phyloP scores from a whole-genome alignment of 2,888 invertebrate genomes.

The Acrocyrtus sp. region DNA sequence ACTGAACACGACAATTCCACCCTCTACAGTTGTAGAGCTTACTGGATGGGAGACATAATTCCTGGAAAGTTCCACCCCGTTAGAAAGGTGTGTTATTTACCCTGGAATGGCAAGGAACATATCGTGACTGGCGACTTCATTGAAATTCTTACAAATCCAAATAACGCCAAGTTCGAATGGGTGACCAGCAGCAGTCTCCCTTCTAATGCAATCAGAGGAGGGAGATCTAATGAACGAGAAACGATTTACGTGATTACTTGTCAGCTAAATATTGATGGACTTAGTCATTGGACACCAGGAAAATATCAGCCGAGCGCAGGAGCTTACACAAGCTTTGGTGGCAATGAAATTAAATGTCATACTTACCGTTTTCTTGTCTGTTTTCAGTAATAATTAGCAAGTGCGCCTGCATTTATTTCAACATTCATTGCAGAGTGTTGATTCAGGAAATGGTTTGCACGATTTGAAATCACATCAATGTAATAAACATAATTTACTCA shows the following conservation, averaged over 20 bases:
- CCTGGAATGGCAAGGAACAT: slow-evolving; percentile 47
- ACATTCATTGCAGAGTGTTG: no score
- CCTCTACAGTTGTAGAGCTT: slow-evolving; percentile 56
- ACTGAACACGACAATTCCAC: slow-evolving; percentile 30
- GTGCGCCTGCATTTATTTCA: no score
- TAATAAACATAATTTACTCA: no score
- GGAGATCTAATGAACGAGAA: slow-evolving; percentile 58
- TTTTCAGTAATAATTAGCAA: no score
- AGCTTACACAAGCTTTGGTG: slow-evolving; percentile 43
- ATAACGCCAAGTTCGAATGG: slow-evolving; percentile 52
- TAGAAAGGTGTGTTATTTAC: slow-evolving; percentile 53
- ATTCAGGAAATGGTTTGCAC: no score
- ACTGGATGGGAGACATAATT: slow-evolving; percentile 59
- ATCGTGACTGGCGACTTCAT: slow-evolving; percentile 41
- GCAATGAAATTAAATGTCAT: slow-evolving; percentile 33
- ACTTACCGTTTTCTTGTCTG: slow-evolving; percentile 40
- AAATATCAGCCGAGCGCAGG: slow-evolving; percentile 56
- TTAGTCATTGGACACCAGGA: slow-evolving; percentile 49
- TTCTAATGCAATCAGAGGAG: slow-evolving; percentile 55
- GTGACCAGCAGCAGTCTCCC: slow-evolving; percentile 37
- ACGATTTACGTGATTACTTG: slow-evolving; percentile 58
- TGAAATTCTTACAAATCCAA: slow-evolving; percentile 58
- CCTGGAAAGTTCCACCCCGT: slow-evolving; percentile 58
- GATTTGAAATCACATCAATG: no score
- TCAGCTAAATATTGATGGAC: slow-evolving; percentile 30